Evolutionary conservation across 2,113 vertebrate species (phyloP), one percentile per base, ranked within the genome.

Genomic region (Tringa solitaria): DNA sequence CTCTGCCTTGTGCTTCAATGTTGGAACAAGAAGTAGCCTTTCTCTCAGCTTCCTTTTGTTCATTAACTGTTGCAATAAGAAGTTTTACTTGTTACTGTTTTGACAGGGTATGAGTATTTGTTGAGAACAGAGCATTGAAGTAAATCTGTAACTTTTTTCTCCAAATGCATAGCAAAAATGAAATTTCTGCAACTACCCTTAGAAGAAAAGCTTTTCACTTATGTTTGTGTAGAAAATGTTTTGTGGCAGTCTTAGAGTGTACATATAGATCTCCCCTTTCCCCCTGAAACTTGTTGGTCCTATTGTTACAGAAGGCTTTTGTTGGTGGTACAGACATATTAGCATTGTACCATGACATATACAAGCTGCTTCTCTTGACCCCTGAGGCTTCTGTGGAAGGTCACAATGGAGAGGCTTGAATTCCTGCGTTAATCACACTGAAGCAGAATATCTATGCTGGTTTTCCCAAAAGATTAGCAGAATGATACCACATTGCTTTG

Each of bases 381-480:
- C 76, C 72, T 76, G 67, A 73, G 70, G 61, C 32, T 89, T 90
- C 84, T 61, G 45, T 28, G 28, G 8, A 89, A 95, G 70, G 91
- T 96, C 91, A 82, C 61, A 64, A 14, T 35, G 21, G 56, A 87
- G 39, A 30, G 51, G 22, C 50, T 94, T 56, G 65, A 94, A 95
- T 95, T 92, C 89, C 84, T 82, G 60, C 1, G 6, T 90, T 95
- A 96, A 87, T 90, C 46, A 48, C 46, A 35, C 46, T 37, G 69
- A 76, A 81, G 79, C 43, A 22, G 78, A 92, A 53, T 96, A 77
- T 80, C 81, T 48, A 16, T 65, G 10, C 73, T 65, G 46, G 45
- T 87, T 93, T 96, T 79, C 81, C 80, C 67, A 41, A 51, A 94
- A 95, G 95, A 95, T 94, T 93, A 95, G 53, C 70, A 64, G 64